Percentiles rank a stretch among this genome's conserved stretches.
These are phyloP conservation scores for Astreopora myriophthalma DNA, from an alignment of 64 coral and sea anemone genomes.

Conservation along the genomic window DNA sequence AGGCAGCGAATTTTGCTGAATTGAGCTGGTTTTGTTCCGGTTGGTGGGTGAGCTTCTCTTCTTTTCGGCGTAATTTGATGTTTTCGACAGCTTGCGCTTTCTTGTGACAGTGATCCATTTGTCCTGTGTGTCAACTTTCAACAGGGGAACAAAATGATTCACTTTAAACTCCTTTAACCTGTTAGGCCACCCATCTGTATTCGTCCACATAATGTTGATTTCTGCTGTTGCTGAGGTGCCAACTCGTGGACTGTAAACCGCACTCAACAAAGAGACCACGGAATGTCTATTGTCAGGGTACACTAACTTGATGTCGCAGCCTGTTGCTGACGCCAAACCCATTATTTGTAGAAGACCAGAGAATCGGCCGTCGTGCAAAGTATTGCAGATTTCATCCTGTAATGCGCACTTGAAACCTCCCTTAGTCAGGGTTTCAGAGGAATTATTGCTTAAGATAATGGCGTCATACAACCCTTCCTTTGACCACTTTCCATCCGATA, in stretches of 20 bases:
- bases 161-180: not conserved
- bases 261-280: not conserved
- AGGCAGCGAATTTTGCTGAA: not conserved
- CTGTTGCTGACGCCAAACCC: constrained; percentile 25
- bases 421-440: not conserved
- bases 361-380: not conserved
- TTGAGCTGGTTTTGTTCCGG: not conserved
- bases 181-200: not conserved
- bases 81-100: not conserved
- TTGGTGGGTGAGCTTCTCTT: not conserved
- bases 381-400: not conserved
- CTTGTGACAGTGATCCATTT: not conserved
- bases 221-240: not conserved
- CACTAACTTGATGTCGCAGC: not conserved
- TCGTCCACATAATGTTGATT: constrained; percentile 29
- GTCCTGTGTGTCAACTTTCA: not conserved
- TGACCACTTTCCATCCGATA: not conserved
- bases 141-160: not conserved
- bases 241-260: constrained; percentile 14
- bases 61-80: not conserved
- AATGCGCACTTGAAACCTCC: not conserved
- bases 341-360: constrained; percentile 29
- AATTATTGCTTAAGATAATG: constrained; percentile 17
- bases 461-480: constrained; percentile 20
- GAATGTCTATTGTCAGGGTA: constrained; percentile 6